Evolutionary conservation across 2,888 invertebrate genomes (phyloP), one percentile per base, ranked within the genome.

Genomic region (Ectobius pallidus): DNA sequence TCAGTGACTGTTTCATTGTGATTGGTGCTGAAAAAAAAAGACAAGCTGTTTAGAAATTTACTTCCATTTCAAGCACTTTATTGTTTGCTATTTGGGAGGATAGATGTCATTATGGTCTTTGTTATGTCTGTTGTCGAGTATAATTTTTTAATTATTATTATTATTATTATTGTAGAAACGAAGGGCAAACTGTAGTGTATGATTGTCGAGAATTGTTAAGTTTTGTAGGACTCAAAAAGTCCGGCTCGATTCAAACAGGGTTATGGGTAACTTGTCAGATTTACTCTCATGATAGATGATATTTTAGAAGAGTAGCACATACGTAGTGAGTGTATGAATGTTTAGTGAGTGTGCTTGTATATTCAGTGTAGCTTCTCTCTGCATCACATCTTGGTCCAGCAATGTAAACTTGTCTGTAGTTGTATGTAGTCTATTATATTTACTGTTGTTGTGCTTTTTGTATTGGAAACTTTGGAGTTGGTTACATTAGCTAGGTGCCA

Each of bases 241-340:
- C 58, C 30, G 30, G 65, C 65, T 65, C 65, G 65, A 46, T 65
- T 65, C 44, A 65, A 27, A 65, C 65, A 65, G 65, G 65, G 65
- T 65, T 65, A 44, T 65, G 65, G 65, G 65, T 65, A 65, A 65
- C 65, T 65, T 44, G 27, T 27, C 44, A 65, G 65, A 44, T 65
- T 44, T 65, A 65, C 65, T 65, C 65, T 65, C 44, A 65, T 7
- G 46, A 46, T 65, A 65, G 65, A n/a, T 62, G 34, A 62, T 65
- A 65, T 65, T 65, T 46, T 65, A 65, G 30, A 65, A 27, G 30
- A 46, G n/a, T 65, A 65, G 65, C 46, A 44, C 46, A 65, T n/a
- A 30, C 65, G n/a, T 27, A 65, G 65, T 46, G 65, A 46, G 18
- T 46, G 65, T 65, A 27, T 46, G 65, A 65, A 39, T 65, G 65